phyloP scores from a whole-genome alignment of 2,888 invertebrate genomes.

The Ochropleura plecta region DNA sequence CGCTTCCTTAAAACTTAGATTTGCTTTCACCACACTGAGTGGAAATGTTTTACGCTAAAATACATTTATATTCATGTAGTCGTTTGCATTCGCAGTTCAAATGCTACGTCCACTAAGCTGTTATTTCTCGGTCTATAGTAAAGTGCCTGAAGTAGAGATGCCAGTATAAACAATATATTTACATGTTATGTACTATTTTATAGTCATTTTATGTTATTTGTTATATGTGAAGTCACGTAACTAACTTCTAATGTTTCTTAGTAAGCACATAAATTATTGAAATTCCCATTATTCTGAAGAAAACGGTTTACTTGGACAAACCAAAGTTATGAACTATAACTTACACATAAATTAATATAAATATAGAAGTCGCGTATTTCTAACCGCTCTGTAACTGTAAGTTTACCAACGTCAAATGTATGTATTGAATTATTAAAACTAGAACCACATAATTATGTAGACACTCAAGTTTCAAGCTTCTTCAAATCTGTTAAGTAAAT shows the following conservation, averaged over 20 bases:
- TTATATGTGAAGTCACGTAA: constrained; percentile 69
- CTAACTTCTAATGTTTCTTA: constrained; percentile 58
- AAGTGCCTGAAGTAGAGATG: constrained; percentile 63
- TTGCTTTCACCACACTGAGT: constrained; percentile 67
- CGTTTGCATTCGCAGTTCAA: constrained; percentile 68
- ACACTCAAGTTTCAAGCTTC: constrained; percentile 11
- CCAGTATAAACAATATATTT: constrained; percentile 62
- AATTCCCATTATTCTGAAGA: constrained; percentile 47
- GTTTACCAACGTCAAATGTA: constrained; percentile 5
- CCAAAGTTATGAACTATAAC: constrained; percentile 32
- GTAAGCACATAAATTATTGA: constrained; percentile 58
- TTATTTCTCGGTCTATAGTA: constrained; percentile 64
- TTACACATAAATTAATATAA: constrained; percentile 5
- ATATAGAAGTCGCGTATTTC: not conserved
- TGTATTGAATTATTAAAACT: constrained; percentile 3
- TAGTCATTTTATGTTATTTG: constrained; percentile 64
- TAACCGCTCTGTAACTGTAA: not conserved
- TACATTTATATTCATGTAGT: constrained; percentile 70
- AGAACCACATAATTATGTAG: constrained; percentile 8
- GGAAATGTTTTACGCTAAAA: constrained; percentile 66
- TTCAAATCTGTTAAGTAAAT: constrained; percentile 24
- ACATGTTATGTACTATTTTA: constrained; percentile 62
- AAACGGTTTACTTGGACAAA: constrained; percentile 44
- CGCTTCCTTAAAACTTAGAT: constrained; percentile 52
- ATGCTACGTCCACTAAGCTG: constrained; percentile 62